A percentile compares a stretch with the other conserved stretches of the same genome.
Evolutionary conservation across 2,888 invertebrate species (phyloP).

Genomic region (Trissoscelio sp.): DNA sequence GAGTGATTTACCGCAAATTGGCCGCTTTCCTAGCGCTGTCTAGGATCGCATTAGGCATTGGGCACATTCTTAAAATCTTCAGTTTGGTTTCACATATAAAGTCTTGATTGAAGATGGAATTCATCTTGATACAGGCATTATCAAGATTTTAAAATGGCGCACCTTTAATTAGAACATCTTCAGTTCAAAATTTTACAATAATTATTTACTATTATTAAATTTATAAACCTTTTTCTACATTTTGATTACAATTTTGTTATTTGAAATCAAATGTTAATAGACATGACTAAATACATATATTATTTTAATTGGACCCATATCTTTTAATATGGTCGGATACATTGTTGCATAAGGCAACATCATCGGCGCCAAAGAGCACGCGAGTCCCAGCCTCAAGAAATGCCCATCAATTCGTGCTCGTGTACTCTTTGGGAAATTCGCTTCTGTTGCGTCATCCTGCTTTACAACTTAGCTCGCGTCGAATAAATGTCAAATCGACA

Average conservation of each 20-base stretch:
- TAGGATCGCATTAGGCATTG: slow-evolving; percentile 76
- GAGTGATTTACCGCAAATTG: slow-evolving; percentile 80
- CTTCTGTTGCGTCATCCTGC: slow-evolving; percentile 35
- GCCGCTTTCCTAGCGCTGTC: slow-evolving; percentile 74
- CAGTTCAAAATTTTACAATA: too few relatives aligned
- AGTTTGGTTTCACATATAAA: not conserved
- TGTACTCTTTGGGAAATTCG: slow-evolving; percentile 43
- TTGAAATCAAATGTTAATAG: too few relatives aligned
- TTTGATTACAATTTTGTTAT: too few relatives aligned
- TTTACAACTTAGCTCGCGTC: slow-evolving; percentile 18
- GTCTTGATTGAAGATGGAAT: not conserved
- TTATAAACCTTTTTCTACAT: too few relatives aligned
- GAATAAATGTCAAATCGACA: slow-evolving; percentile 46
- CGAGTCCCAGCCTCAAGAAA: slow-evolving; percentile 73
- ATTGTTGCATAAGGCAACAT: slow-evolving; percentile 77
- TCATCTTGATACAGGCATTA: too few relatives aligned
- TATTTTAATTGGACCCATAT: too few relatives aligned
- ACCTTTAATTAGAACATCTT: too few relatives aligned
- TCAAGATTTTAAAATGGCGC: too few relatives aligned
- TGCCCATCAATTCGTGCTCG: slow-evolving; percentile 28
- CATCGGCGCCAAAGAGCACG: slow-evolving; percentile 77
- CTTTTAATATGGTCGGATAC: too few relatives aligned
- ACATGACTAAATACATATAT: too few relatives aligned
- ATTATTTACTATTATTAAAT: too few relatives aligned
- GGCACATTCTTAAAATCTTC: slow-evolving; percentile 50